phyloP scores from a whole-genome alignment of 2,888 invertebrate species.

The Gortyna flavago region DNA sequence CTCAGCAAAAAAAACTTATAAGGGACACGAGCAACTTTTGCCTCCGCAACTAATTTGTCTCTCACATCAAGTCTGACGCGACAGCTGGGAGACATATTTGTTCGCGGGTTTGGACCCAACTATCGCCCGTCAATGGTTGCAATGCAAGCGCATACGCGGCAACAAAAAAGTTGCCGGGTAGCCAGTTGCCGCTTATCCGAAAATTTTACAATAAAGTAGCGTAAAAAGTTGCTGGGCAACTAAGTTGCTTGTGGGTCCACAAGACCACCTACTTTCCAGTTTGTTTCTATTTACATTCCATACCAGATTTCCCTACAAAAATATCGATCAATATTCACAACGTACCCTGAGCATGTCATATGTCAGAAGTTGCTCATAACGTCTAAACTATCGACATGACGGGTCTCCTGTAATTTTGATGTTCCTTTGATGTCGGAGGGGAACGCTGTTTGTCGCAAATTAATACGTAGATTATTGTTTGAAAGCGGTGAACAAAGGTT shows the following conservation, averaged over 20 bases:
- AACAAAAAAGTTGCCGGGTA: no score
- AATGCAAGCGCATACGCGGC: no score
- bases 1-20: not conserved
- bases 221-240: no score
- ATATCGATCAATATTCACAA: not conserved
- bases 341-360: slow-evolving; percentile 7
- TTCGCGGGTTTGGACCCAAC: no score
- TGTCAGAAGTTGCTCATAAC: slow-evolving; percentile 52
- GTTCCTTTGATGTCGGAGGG: slow-evolving; percentile 61
- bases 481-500: slow-evolving; percentile 9
- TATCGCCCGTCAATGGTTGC: no score
- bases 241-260: no score
- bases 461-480: slow-evolving; percentile 39
- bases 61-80: no score
- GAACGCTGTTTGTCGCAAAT: slow-evolving; percentile 57
- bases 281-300: not conserved
- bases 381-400: slow-evolving; percentile 52
- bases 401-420: slow-evolving; percentile 53
- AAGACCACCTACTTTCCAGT: not conserved
- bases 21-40: no score
- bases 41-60: no score
- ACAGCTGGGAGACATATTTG: no score
- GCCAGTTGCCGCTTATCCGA: no score
- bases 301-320: not conserved
- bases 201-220: no score